Percentiles rank a stretch among this genome's conserved stretches.
phyloP scores from a whole-genome alignment of 2,888 invertebrate species.

The Stenotaenia linearis region DNA sequence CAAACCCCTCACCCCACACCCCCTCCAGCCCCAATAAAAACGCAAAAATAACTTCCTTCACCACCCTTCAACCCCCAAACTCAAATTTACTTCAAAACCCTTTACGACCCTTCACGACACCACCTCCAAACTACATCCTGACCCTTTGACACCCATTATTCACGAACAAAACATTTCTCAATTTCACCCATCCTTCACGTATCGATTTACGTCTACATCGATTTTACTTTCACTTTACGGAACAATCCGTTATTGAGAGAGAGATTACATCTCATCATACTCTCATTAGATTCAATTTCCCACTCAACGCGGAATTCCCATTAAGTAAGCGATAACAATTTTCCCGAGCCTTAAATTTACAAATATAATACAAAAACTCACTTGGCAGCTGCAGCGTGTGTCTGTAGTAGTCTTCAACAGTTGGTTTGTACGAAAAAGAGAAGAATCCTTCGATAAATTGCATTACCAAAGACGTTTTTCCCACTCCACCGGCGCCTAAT shows the following conservation, averaged over 20 bases:
- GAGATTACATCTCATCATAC: neutral
- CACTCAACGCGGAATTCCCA: neutral
- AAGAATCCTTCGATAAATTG: conserved; percentile 41
- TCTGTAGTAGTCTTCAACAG: conserved; percentile 40
- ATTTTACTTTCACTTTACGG: neutral
- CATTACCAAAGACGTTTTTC: conserved; percentile 40
- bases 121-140: neutral
- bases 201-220: neutral
- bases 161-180: neutral
- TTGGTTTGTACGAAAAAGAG: conserved; percentile 39
- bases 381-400: conserved; percentile 40
- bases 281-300: neutral
- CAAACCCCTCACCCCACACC: no score
- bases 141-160: neutral
- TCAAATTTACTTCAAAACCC: no score
- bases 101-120: neutral
- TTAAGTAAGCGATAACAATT: neutral
- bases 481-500: conserved; percentile 40
- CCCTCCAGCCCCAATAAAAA: no score
- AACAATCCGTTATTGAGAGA: neutral
- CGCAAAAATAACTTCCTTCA: no score
- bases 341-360: neutral
- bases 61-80: no score
- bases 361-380: conserved; percentile 32
- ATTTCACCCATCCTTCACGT: neutral